Base-by-base conservation (phyloP, 2,888 invertebrate species). In the Ceratothoa steindachneri region DNA sequence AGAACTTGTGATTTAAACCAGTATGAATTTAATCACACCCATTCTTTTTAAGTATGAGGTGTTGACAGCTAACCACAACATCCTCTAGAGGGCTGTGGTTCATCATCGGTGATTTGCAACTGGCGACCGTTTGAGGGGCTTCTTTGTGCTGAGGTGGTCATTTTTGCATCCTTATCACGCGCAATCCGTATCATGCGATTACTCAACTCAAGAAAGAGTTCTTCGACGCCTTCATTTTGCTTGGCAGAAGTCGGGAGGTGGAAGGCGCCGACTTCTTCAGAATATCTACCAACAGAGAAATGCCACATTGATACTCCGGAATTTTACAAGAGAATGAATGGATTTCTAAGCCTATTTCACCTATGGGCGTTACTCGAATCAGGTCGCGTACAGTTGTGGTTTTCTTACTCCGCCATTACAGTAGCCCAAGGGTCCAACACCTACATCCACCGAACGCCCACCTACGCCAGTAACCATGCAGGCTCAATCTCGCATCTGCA, bases 161-260 rank as follows among this genome's bases (percentile, higher is more conserved):
- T n/a, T 51, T 51, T 51, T 24, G n/a, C 60, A 60, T 60, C 60
- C 24, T 60, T 60, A 2, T 60, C 22, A 60, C n/a, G n/a, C 1
- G 84, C 83, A 51, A 71, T 83, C 5, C 71, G 83, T 29, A 93
- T 88, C 90, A 94, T 91, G 81, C 90, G 88, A 82, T 89, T 88
- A 51, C 93, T 91, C 75, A 97, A 85, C 80, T 92, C 90, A 67
- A 95, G 84, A 84, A 97, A 97, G 83, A 97, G 87, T 77, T 97
- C 95, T 83, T 95, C 93, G 3, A 97, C 91, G 30, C 95, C 95
- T 84, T 91, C 89, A 84, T 95, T 95, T 75, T 90, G 85, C 85
- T 97, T 97, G 0, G 97, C 97, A 30, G 97, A 97, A 31, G 96
- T 95, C 83, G 93, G 91, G 84, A 90, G 93, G 85, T 97, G 96